phyloP scores from a whole-genome alignment of 1,140 invertebrate species.

The Drosophila sp. region DNA sequence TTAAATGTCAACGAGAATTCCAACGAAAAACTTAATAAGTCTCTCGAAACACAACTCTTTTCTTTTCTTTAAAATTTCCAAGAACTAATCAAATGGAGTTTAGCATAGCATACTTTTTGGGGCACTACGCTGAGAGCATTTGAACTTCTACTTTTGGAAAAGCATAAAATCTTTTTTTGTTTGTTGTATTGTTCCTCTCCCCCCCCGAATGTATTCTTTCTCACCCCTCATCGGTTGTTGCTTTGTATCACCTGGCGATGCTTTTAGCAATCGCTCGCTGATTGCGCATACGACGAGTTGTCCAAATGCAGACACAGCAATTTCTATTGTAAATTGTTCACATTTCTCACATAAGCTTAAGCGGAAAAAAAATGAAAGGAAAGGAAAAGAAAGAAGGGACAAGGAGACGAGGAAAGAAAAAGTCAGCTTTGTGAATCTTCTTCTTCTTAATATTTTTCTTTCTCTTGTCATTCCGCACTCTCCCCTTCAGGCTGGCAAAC shows the following conservation, averaged over 20 bases:
- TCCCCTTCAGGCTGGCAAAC: constrained; percentile 68
- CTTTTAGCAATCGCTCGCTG: constrained; percentile 75
- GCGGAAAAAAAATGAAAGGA: constrained; percentile 22
- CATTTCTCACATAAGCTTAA: constrained; percentile 68
- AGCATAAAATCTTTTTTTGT: neutral
- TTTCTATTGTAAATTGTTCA: constrained; percentile 79
- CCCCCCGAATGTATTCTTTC: constrained; percentile 45
- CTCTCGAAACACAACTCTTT: neutral
- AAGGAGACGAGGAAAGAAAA: constrained; percentile 40
- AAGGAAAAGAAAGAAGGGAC: neutral
- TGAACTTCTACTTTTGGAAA: neutral
- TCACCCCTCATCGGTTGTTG: constrained; percentile 45
- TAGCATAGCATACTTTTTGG: neutral
- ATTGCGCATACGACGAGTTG: constrained; percentile 77
- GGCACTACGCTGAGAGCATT: neutral
- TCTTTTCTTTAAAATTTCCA: neutral
- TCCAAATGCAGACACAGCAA: constrained; percentile 78
- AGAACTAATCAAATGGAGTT: neutral
- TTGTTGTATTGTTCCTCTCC: constrained; percentile 1
- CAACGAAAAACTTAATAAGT: neutral
- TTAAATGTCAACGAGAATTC: too few species aligned
- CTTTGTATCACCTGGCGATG: constrained; percentile 45
- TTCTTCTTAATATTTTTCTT: constrained; percentile 39
- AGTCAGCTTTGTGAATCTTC: constrained; percentile 38
- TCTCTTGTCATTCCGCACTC: neutral